Percentiles rank a stretch among this genome's conserved stretches.
Conservation (phyloP, 2,888 invertebrate species). For the Maniola hyperantus region DNA sequence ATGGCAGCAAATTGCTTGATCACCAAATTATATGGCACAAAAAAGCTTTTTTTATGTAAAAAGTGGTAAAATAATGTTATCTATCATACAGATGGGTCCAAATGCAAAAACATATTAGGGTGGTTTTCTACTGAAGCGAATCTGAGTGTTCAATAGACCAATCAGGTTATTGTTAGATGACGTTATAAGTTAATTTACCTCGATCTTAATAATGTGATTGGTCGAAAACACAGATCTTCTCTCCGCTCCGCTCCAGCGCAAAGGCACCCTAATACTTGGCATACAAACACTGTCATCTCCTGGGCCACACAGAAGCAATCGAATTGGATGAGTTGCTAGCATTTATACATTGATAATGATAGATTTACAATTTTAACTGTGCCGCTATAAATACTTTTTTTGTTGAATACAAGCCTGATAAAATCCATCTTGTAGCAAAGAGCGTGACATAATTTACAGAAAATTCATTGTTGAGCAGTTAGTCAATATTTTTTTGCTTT, state of each 20-base stretch:
- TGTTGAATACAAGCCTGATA: background rate
- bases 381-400: background rate
- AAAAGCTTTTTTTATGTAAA: no score
- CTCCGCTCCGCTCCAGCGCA: slow-evolving; percentile 34
- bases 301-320: slow-evolving; percentile 63
- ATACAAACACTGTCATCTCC: slow-evolving; percentile 15
- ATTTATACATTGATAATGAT: slow-evolving; percentile 25
- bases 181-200: no score
- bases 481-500: no score
- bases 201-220: slow-evolving; percentile 44
- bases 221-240: slow-evolving; percentile 34
- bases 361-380: background rate
- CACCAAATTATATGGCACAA: slow-evolving; percentile 10
- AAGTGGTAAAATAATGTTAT: no score
- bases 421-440: background rate
- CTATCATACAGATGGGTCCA: no score
- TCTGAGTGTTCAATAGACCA: no score
- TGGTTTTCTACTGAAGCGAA: no score
- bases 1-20: slow-evolving; percentile 15
- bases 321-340: slow-evolving; percentile 45
- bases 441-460: background rate
- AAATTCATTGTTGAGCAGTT: no score
- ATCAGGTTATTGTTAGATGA: no score
- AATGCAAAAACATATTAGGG: no score
- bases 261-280: slow-evolving; percentile 21